Base-by-base conservation (phyloP, 2,888 invertebrate genomes). In the Parnassius glacialis region DNA sequence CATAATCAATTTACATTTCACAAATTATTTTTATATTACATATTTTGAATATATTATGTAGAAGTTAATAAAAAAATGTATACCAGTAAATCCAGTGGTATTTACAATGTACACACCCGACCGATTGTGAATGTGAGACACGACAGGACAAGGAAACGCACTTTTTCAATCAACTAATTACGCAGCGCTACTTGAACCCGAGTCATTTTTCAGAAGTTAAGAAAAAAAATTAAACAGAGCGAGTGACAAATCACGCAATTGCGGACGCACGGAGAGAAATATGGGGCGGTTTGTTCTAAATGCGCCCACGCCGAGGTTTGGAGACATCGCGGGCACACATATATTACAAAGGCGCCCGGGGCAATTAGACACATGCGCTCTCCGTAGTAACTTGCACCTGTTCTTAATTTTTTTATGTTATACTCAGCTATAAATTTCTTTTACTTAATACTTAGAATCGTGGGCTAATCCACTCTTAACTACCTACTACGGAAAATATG, bases 201-300 rank as follows among this genome's bases (percentile, higher is more conserved):
- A 78, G 74, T 79, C 83, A 89, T 90, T 89, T 87, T 87, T 89
- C 87, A 84, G 63, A 20, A 81, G 78, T 74, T 72, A 68, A 73
- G 72, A 72, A 78, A 70, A 83, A 85, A 86, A 83, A 74, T 77
- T 70, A 74, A 77, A 74, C 74, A 74, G 72, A 75, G 73, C 80
- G 85, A 85, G 87, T 90, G 90, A 90, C 90, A 90, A 90, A 90
- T 90, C 88, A 89, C 87, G 87, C 87, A 88, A 89, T 90, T 87
- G 90, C 84, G 83, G 84, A 81, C 84, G 87, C 83, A 84, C 75
- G 79, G 85, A 85, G 87, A 89, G 90, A 90, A 83, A 84, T 90
- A 90, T 89, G 84, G 86, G 80, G 76, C 76, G 83, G 85, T 85
- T 85, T 82, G 86, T 86, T 89, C 87, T 86, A 89, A 88, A 87